Evolutionary conservation across 92 coral and sea anemone species (phyloP), one percentile per base, ranked within the genome.

Genomic region (Blastomussa wellsi): DNA sequence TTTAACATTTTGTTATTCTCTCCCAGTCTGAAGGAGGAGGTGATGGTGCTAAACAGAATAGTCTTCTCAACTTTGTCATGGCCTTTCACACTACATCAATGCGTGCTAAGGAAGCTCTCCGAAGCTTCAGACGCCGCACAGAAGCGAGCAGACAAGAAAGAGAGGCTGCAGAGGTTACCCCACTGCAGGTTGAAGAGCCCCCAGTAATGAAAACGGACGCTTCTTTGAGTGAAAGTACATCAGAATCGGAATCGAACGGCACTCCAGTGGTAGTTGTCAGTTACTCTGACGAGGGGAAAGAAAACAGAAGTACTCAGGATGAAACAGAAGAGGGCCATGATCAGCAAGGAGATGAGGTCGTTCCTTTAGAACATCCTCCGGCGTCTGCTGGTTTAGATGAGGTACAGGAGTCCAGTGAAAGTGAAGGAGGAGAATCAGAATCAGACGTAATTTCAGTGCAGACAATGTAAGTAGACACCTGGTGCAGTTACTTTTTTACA

Each of bases 11-110:
- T 29, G 1, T 74, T 11, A 10, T 13, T 17, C 24, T 39, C 13
- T 62, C 8, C 4, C 66, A 83, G 87, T 64, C 74, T 44, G 80
- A 39, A 77, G 36, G 32, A 35, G 77, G 24, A 42, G 39, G 44
- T 37, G 87, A 82, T 33, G 83, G 85, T 20, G 89, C 86, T 24
- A 86, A 89, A 47, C 86, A 83, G 49, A 94, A 92, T 79, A 94
- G 98, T 53, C 86, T 94, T 72, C 94, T 84, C 11, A 92, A 90
- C 84, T 94, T 94, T 47, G 92, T 94, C 4, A 89, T 88, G 89
- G 95, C 95, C 8, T 86, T 94, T 55, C 98, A 94, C 79, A 90
- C 95, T 76, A 94, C 98, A 38, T 94, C 98, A 17, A 92, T 92
- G 84, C 93, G 98, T 12, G 98, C 98, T n/a, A 90, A 92, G 75